Evolutionary conservation across 2,113 vertebrate genomes (phyloP), one percentile per base, ranked within the genome.

Genomic region (Brachyistius frenatus): DNA sequence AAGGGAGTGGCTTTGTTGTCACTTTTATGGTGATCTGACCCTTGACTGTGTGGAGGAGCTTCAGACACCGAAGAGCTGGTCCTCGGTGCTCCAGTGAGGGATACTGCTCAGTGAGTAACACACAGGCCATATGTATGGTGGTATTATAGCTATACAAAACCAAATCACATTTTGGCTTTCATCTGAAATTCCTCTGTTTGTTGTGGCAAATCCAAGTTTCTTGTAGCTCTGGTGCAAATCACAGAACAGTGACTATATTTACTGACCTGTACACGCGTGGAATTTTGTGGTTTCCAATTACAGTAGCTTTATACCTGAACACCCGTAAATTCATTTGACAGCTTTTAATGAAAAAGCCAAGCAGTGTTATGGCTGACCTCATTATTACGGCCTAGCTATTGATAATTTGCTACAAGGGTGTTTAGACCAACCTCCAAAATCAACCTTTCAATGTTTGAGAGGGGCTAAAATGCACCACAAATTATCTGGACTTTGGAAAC

Each of bases 1-100:
- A 77, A 77, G 86, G 90, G 90, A 89, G 89, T 83, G 87, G 83
- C 77, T 81, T 68, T 82, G 84, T 76, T 89, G 86, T 86, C 83
- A 76, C 83, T 61, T 55, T 79, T 31, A 35, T 61, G 83, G 73
- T 39, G 84, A 67, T 79, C 31, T 80, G 76, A 85, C 71, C 80
- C 64, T 78, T 84, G 76, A 81, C 64, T 77, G 69, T 57, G 49
- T 72, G 62, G 49, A 72, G 41, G 53, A 76, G 55, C 35, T 33
- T 73, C 64, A 52, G 63, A 67, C 49, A 31, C 46, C 14, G 15
- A 8, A 31, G 67, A 78, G 50, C 23, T 47, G 15, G 37, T 37
- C 41, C 4, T 66, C 44, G 60, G 56, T n/a, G 46, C 41, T 58
- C 14, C 73, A 32, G 4, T 36, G 37, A 67, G 32, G 9, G 2